These are phyloP conservation scores for Leptinotarsa peninsularis DNA, from an alignment of 2,888 invertebrate genomes.

Conservation along the genomic window DNA sequence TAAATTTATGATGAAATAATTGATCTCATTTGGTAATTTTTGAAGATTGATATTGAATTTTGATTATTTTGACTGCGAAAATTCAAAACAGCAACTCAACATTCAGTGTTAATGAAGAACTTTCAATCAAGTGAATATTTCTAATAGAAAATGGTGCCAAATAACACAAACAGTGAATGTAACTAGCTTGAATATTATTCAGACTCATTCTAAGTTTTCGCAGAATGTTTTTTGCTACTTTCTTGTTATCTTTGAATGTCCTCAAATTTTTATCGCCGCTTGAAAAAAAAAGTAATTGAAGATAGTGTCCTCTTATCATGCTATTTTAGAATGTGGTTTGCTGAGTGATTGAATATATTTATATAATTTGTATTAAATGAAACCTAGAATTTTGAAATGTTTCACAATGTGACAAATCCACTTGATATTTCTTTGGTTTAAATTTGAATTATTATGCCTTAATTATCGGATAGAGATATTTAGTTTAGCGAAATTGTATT, in stretches of 20 bases:
- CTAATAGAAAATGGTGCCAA: too few relatives aligned
- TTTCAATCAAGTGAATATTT: too few relatives aligned
- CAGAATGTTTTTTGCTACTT: slow-evolving; percentile 26
- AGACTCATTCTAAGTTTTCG: not conserved
- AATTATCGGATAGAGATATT: too few relatives aligned
- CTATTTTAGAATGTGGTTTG: slow-evolving; percentile 4
- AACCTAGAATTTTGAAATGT: not conserved
- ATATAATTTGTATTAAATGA: not conserved
- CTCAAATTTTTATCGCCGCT: not conserved
- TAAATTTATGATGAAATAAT: too few relatives aligned
- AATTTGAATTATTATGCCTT: too few relatives aligned
- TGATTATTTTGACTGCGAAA: too few relatives aligned
- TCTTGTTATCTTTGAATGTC: slow-evolving; percentile 16
- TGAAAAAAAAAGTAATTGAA: not conserved
- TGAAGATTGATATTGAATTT: too few relatives aligned
- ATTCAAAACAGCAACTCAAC: too few relatives aligned
- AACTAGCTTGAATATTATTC: not conserved
- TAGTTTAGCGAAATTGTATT: too few relatives aligned
- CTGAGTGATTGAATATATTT: slow-evolving; percentile 14
- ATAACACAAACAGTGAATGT: too few relatives aligned
- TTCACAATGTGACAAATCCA: not conserved
- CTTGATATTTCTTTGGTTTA: not conserved
- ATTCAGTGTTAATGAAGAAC: too few relatives aligned
- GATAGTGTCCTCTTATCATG: not conserved
- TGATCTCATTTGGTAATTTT: too few relatives aligned